phyloP scores from a whole-genome alignment of 2,113 vertebrate genomes.

The Festucalex cinctus region DNA sequence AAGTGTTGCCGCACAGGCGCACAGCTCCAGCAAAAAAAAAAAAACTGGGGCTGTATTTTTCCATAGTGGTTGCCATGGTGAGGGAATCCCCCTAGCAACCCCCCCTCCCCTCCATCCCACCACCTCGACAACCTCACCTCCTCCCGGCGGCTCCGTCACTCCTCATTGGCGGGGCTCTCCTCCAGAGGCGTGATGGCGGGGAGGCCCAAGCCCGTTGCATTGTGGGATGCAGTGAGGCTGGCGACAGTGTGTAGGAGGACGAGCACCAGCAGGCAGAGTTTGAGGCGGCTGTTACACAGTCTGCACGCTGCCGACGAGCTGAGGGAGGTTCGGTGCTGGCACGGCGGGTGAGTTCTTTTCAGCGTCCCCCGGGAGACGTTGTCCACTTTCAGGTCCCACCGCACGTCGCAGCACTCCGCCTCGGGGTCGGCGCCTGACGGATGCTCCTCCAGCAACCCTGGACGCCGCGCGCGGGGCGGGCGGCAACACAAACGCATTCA shows the following conservation, averaged over 20 bases:
- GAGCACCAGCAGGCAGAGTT: constrained; percentile 93
- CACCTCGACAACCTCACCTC: constrained; percentile 46
- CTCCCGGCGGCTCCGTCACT: constrained; percentile 71
- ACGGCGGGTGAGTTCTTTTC: constrained; percentile 84
- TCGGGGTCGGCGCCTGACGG: constrained; percentile 80
- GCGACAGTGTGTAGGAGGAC: constrained; percentile 96
- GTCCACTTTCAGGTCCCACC: constrained; percentile 84
- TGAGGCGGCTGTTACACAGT: constrained; percentile 94
- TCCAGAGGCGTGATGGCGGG: constrained; percentile 82
- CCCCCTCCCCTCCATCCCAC: constrained; percentile 28
- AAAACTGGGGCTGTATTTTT: constrained; percentile 57
- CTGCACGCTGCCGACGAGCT: constrained; percentile 89
- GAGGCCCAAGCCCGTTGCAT: constrained; percentile 83
- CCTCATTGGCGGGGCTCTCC: constrained; percentile 86
- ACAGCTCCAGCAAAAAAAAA: constrained; percentile 40
- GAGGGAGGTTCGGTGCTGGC: constrained; percentile 87
- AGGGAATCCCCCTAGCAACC: constrained; percentile 63
- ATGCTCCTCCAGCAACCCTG: constrained; percentile 93
- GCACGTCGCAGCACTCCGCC: constrained; percentile 96
- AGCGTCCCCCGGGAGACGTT: constrained; percentile 79
- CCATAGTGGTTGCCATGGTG: constrained; percentile 65
- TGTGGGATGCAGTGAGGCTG: constrained; percentile 91
- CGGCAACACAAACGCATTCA: neutral
- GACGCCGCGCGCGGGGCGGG: constrained; percentile 3
- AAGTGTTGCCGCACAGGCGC: constrained; percentile 66